phyloP scores from a whole-genome alignment of 2,888 invertebrate genomes.

The Pelosia muscerda region DNA sequence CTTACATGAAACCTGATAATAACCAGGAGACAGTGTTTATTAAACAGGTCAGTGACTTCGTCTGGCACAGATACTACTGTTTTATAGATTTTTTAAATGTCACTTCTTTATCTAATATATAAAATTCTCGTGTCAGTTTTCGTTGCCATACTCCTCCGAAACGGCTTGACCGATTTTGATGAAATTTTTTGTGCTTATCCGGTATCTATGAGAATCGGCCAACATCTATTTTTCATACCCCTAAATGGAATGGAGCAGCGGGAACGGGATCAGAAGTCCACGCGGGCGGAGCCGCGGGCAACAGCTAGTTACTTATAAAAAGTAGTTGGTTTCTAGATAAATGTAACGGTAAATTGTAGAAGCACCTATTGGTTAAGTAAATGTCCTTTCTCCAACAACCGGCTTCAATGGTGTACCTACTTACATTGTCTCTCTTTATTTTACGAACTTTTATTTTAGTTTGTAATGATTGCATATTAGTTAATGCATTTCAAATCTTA shows the following conservation, averaged over 20 bases:
- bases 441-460: neutral
- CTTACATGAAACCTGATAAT: constrained; percentile 9
- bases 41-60: constrained; percentile 11
- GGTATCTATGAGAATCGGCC: too few relatives aligned
- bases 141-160: too few relatives aligned
- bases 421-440: neutral
- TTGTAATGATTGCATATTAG: neutral
- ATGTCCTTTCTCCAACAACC: neutral
- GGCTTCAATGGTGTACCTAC: neutral
- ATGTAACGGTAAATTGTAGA: neutral
- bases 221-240: neutral
- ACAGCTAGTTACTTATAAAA: too few relatives aligned
- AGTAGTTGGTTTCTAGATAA: constrained; percentile 1
- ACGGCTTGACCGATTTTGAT: too few relatives aligned
- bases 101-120: too few relatives aligned
- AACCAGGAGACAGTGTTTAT: neutral
- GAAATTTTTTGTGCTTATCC: too few relatives aligned
- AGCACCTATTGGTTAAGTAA: neutral
- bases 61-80: neutral
- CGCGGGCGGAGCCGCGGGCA: too few relatives aligned
- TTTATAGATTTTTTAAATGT: neutral
- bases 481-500: too few relatives aligned
- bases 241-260: too few relatives aligned
- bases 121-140: too few relatives aligned
- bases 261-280: too few relatives aligned